Percentiles rank a stretch among this genome's conserved stretches.
These are phyloP conservation scores for Panopea generosa DNA, from an alignment of 2,888 invertebrate species.

Conservation along the genomic window DNA sequence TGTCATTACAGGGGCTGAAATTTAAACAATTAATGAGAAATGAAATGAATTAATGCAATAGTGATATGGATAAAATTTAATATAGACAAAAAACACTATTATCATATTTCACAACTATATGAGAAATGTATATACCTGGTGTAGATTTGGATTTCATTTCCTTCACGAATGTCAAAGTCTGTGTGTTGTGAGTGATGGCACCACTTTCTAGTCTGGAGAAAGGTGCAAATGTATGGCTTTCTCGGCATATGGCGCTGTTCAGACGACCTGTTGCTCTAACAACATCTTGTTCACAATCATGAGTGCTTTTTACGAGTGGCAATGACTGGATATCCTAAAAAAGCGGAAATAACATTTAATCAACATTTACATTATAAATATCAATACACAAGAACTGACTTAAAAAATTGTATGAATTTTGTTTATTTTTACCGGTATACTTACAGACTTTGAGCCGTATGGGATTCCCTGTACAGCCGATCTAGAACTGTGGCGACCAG, in stretches of 20 bases:
- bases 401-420: too few species aligned
- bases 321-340: conserved; percentile 81
- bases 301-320: conserved; percentile 86
- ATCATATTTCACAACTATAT: neutral
- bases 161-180: conserved; percentile 79
- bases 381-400: too few species aligned
- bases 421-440: conserved; percentile 27
- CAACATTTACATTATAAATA: too few species aligned
- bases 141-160: conserved; percentile 48
- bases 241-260: conserved; percentile 89
- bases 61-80: too few species aligned
- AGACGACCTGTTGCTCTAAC: conserved; percentile 88
- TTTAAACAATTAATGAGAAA: too few species aligned
- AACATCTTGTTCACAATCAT: conserved; percentile 89
- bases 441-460: conserved; percentile 81
- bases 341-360: neutral
- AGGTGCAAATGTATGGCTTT: conserved; percentile 91
- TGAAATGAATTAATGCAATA: too few species aligned
- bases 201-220: conserved; percentile 88
- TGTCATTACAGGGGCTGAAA: conserved; percentile 86
- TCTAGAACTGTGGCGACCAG: conserved; percentile 75
- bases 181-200: conserved; percentile 85
- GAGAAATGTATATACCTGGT: conserved; percentile 41
- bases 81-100: too few species aligned
- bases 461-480: conserved; percentile 82